A percentile compares a stretch with the other conserved stretches of the same genome.
phyloP scores from a whole-genome alignment of 2,888 invertebrate genomes.

The Synanthedon formicaeformis region DNA sequence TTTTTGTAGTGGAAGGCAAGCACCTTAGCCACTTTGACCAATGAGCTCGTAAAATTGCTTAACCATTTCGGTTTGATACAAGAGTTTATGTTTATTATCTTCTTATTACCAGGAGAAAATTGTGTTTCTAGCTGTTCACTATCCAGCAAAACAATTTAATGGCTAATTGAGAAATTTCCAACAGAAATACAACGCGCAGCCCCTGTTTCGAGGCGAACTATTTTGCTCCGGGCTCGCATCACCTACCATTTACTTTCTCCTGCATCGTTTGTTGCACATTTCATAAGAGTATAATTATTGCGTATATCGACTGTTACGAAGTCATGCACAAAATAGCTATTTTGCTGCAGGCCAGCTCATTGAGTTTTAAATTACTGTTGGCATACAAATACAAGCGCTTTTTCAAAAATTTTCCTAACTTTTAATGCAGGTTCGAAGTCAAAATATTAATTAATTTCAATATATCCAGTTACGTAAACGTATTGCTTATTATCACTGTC shows the following conservation, averaged over 20 bases:
- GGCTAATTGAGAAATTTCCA: neutral
- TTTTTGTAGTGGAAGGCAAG: no score
- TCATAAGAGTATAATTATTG: conserved; percentile 33
- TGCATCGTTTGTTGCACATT: conserved; percentile 20
- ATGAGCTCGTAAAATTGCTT: no score
- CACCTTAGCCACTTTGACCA: no score
- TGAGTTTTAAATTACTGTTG: neutral
- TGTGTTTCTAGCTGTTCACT: neutral
- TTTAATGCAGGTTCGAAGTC: no score
- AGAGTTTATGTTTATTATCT: no score
- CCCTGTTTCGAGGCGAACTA: conserved; percentile 5
- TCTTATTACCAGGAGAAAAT: neutral
- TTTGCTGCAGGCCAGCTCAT: conserved; percentile 20
- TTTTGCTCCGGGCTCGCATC: conserved; percentile 10
- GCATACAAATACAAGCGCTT: neutral
- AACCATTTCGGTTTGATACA: no score
- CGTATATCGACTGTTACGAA: conserved; percentile 20
- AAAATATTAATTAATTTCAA: no score
- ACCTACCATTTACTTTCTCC: conserved; percentile 26
- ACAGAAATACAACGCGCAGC: neutral
- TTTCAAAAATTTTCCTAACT: neutral
- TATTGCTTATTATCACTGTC: no score
- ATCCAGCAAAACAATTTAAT: neutral
- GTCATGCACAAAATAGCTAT: conserved; percentile 20
- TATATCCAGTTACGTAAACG: no score